Conservation (phyloP, 2,113 vertebrate genomes). For the Oplegnathus fasciatus region DNA sequence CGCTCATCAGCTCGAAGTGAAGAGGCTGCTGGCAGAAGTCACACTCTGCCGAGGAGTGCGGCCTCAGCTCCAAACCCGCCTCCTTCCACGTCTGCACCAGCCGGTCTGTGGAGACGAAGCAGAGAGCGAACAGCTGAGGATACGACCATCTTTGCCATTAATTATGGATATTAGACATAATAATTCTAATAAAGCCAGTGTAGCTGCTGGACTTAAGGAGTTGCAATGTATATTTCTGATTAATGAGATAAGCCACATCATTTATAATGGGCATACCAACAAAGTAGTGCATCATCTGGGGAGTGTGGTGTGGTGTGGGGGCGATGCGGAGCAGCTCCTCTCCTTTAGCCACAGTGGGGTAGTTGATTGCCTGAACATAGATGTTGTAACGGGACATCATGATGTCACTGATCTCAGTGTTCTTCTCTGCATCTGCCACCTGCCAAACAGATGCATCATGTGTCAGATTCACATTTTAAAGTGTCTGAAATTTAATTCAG, state of each 20-base stretch:
- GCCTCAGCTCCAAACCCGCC: slow-evolving; percentile 88
- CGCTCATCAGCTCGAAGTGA: slow-evolving; percentile 94
- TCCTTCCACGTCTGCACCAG: slow-evolving; percentile 90
- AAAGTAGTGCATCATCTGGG: slow-evolving; percentile 94
- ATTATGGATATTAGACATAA: background rate
- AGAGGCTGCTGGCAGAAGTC: slow-evolving; percentile 92
- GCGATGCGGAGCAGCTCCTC: slow-evolving; percentile 93
- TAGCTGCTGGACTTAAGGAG: background rate
- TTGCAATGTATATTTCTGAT: background rate
- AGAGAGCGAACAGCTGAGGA: slow-evolving; percentile 13
- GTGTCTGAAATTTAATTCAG: background rate
- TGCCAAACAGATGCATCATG: slow-evolving; percentile 47
- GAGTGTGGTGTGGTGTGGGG: slow-evolving; percentile 92
- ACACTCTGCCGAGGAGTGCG: slow-evolving; percentile 91
- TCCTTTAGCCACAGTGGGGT: slow-evolving; percentile 91
- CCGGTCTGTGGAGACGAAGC: slow-evolving; percentile 83
- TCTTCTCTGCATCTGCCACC: slow-evolving; percentile 94
- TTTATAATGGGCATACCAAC: slow-evolving; percentile 82
- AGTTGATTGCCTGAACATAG: slow-evolving; percentile 95
- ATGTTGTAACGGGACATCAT: slow-evolving; percentile 92
- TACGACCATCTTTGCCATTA: background rate
- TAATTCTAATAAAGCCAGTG: background rate
- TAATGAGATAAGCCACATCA: background rate
- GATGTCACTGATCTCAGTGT: slow-evolving; percentile 90
- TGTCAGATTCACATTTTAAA: background rate